phyloP scores from a whole-genome alignment of 2,113 vertebrate genomes.

The Sporophila hypoxantha region DNA sequence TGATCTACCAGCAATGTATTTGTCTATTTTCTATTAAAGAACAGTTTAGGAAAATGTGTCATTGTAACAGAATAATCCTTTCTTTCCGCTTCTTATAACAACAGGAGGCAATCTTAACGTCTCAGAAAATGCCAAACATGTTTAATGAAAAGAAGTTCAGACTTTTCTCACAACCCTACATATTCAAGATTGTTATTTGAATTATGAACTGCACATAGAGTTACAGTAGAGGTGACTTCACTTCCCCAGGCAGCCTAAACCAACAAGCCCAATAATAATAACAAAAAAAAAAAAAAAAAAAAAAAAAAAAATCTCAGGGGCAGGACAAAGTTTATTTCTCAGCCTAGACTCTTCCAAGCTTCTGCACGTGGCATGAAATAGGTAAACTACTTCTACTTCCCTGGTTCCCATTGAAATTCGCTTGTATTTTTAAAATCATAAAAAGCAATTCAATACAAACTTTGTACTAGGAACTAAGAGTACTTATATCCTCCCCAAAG shows the following conservation, averaged over 20 bases:
- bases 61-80: neutral
- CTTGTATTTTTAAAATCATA: neutral
- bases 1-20: neutral
- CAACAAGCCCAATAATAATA: neutral
- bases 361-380: neutral
- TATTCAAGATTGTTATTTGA: neutral
- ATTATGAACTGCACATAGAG: slow-evolving; percentile 11
- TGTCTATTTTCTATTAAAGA: slow-evolving; percentile 4
- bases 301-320: neutral
- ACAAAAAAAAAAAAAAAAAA: neutral
- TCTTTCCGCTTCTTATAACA: neutral
- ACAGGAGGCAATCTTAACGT: neutral
- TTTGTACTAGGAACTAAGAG: neutral
- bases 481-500: neutral
- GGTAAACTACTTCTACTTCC: neutral
- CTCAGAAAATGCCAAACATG: slow-evolving; percentile 37
- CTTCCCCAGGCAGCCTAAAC: neutral
- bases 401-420: neutral
- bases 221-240: slow-evolving; percentile 24
- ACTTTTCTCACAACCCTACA: slow-evolving; percentile 54
- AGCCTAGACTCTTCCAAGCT: neutral
- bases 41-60: slow-evolving; percentile 5
- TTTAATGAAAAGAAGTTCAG: slow-evolving; percentile 46
- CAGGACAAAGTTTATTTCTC: neutral
- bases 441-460: neutral